Evolutionary conservation across 2,113 vertebrate species (phyloP).

Genomic region (Ceratotherium simum): DNA sequence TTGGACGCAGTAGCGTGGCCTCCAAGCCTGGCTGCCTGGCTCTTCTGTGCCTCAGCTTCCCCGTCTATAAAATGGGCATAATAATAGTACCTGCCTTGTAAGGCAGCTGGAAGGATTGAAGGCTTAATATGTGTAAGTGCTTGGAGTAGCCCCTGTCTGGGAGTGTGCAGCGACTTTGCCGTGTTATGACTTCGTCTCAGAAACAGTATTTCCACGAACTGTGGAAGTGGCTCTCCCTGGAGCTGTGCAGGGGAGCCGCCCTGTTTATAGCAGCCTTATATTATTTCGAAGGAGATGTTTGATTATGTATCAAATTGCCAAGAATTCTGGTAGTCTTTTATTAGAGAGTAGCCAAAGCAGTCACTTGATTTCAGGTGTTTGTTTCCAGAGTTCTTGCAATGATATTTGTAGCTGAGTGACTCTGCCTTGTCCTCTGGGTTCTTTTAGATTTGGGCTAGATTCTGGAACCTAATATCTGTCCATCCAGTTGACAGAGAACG

Average conservation of each 20-base stretch:
- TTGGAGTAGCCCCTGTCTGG: fast-evolving
- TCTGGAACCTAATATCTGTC: not conserved
- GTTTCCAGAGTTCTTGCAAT: not conserved
- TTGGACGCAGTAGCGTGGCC: not conserved
- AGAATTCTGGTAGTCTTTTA: not conserved
- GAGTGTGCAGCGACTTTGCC: not conserved
- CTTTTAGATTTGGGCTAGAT: not conserved
- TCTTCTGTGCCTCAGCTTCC: not conserved
- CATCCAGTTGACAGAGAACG: not conserved
- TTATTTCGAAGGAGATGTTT: not conserved
- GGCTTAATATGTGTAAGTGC: not conserved
- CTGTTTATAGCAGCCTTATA: not conserved
- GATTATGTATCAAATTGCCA: not conserved
- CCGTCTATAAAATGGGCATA: not conserved
- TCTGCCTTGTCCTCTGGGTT: not conserved
- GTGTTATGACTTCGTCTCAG: not conserved
- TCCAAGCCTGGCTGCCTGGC: not conserved
- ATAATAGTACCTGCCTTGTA: not conserved
- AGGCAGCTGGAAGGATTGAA: not conserved
- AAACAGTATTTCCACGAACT: fast-evolving
- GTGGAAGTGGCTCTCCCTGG: too few species aligned
- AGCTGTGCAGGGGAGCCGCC: too few species aligned
- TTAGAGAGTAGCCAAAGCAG: not conserved
- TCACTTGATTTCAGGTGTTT: not conserved
- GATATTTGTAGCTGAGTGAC: not conserved